phyloP scores from a whole-genome alignment of 1,140 invertebrate genomes.

The Pogonus chalceus region DNA sequence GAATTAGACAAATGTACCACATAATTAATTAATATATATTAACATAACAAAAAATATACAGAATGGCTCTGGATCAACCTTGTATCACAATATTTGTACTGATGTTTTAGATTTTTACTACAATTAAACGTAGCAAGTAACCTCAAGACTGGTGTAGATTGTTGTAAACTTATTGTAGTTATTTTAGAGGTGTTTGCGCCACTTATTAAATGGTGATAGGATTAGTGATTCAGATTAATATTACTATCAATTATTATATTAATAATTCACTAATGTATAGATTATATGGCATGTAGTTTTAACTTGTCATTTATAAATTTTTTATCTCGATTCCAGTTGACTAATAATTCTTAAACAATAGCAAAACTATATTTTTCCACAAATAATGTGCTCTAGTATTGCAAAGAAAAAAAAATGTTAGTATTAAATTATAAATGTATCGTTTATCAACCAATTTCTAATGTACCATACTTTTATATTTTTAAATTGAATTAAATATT shows the following conservation, averaged over 20 bases:
- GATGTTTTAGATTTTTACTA: slow-evolving; percentile 6
- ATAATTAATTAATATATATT: no score
- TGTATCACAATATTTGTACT: slow-evolving; percentile 7
- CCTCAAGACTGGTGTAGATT: slow-evolving; percentile 5
- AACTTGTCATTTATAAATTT: slow-evolving; percentile 1
- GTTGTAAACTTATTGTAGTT: neutral
- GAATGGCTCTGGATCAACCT: neutral
- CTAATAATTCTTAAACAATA: slow-evolving; percentile 2
- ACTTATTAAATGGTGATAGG: slow-evolving; percentile 6
- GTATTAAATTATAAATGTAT: neutral
- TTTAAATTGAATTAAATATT: no score
- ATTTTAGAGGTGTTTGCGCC: neutral
- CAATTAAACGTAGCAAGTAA: slow-evolving; percentile 3
- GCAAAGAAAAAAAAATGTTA: neutral
- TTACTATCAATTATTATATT: slow-evolving; percentile 1
- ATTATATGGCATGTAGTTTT: neutral
- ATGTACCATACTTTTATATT: slow-evolving; percentile 1
- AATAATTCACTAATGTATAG: slow-evolving; percentile 4
- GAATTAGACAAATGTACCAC: no score
- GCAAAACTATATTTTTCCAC: slow-evolving; percentile 6
- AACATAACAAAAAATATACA: neutral
- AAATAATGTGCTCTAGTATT: neutral
- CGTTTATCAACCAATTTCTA: neutral
- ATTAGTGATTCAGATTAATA: neutral
- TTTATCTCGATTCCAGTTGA: neutral